Base-by-base conservation (phyloP, 1,140 invertebrate species). In the Cataglyphis hispanica region DNA sequence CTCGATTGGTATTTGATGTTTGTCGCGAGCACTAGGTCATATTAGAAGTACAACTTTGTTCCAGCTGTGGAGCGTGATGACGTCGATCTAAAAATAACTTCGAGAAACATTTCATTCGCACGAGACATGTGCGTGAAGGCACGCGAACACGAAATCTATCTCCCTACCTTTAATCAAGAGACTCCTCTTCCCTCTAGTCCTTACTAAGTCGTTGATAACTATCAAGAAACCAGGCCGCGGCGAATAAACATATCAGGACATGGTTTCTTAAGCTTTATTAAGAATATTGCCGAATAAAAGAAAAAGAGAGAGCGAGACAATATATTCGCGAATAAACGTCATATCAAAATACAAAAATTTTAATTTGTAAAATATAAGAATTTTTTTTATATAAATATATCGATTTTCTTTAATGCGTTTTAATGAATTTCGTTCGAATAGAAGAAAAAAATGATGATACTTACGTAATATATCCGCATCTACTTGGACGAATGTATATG, bases 41-140 rank as follows among this genome's bases (percentile, higher is more conserved):
- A n/a, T 13, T 13, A 40, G 22, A 60, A 40, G 16, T 22, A 58
- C 2, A 31, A 61, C 22, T 56, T 80, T 1, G 77, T 11, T 80
- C 66, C 77, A 69, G 46, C 22, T 80, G 64, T 27, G 27, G 76
- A 77, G 16, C 60, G 31, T 8, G 76, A 80, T 80, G 77, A 80
- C 63, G 63, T 34, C 10, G 22, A 10, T 69, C 77, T 80, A 80
- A 58, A 80, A 80, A 69, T 80, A 80, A 34, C 34, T n/a, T 5
- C 16, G 13, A 56, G n/a, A 69, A 80, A 69, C 40, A 80, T 69
- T 56, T 80, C 46, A 69, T 40, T 80, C 22, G 19, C 77, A 56
- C 63, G 63, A 66, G 27, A 77, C 40, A 64, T 31, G 5, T 8
- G 58, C 25, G 25, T 60, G 58, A 22, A 63, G 27, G 11, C 37